Conservation (phyloP, 2,113 vertebrate genomes). For the Urocynchramus pylzowi region DNA sequence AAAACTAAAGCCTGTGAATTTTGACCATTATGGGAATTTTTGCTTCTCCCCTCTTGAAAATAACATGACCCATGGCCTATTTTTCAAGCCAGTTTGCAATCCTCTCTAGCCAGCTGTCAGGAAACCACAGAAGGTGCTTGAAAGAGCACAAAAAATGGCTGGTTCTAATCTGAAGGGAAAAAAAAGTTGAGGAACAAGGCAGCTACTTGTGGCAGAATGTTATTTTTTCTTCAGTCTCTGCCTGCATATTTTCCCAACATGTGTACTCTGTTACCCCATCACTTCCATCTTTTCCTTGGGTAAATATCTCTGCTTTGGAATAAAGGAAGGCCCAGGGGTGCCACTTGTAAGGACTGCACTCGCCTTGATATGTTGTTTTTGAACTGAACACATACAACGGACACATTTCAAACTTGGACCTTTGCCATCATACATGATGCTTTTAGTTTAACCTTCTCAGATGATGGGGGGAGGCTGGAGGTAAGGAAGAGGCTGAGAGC, state of each 20-base stretch:
- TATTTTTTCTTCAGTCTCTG: conserved; percentile 75
- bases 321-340: conserved; percentile 61
- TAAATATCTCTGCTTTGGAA: conserved; percentile 75
- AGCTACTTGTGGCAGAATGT: conserved; percentile 81
- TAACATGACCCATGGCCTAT: conserved; percentile 73
- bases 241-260: conserved; percentile 78
- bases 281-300: conserved; percentile 78
- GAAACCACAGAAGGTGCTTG: conserved; percentile 79
- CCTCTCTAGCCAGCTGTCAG: conserved; percentile 76
- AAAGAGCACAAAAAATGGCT: conserved; percentile 75
- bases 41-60: conserved; percentile 38
- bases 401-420: conserved; percentile 18
- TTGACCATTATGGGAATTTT: conserved; percentile 61
- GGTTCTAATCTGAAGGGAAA: conserved; percentile 73
- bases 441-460: conserved; percentile 61
- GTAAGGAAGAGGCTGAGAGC: conserved; percentile 28
- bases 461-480: conserved; percentile 14
- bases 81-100: conserved; percentile 74
- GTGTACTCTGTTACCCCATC: conserved; percentile 75
- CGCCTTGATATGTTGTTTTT: conserved; percentile 63
- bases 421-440: conserved; percentile 37
- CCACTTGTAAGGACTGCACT: conserved; percentile 53
- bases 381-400: conserved; percentile 36
- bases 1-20: conserved; percentile 34
- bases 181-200: conserved; percentile 77